Evolutionary conservation across 2,888 invertebrate genomes (phyloP), one percentile per base, ranked within the genome.

Genomic region (Chrysolina americana): DNA sequence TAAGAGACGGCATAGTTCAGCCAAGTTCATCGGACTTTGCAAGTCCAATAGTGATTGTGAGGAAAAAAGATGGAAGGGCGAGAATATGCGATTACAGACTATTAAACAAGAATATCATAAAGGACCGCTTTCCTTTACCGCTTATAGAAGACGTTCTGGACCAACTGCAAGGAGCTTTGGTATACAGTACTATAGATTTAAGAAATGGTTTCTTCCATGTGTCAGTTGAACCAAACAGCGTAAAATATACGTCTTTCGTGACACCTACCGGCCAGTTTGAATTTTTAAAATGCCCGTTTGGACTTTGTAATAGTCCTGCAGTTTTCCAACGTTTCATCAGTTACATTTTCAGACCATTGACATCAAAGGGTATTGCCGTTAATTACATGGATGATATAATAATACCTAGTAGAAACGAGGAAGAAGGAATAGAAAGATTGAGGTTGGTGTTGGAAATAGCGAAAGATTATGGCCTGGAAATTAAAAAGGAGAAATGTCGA

Each of bases 271-370:
- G 86, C 19, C 87, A 86, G 59, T 87, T 80, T 78, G 87, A 88
- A 78, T 87, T 88, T 75, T 65, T 83, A 19, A 83, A 78, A 76
- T 82, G 83, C 62, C 88, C 87, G 0, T 89, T 88, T 82, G 88
- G 88, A 5, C 70, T 88, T 5, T 63, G n/a, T n/a, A 76, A 73
- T 23, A 64, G 68, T 41, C 76, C 76, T 15, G 56, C 63, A 15
- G 68, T 73, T 9, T 73, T 76, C 17, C 73, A 76, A 53, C 23
- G 73, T 59, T 76, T 41, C 36, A 68, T 76, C 36, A 65, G 59
- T 15, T 11, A 41, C 44, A 48, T 73, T 63, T 75, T 77, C 13
- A 62, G 69, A 65, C 23, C 47, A 15, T 44, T 75, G 15, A 73
- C 63, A 10, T 19, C 36, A 11, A 65, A 69, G 41, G 50, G 63